phyloP scores from a whole-genome alignment of 2,113 vertebrate genomes.

The Gymnocephalus cernua region DNA sequence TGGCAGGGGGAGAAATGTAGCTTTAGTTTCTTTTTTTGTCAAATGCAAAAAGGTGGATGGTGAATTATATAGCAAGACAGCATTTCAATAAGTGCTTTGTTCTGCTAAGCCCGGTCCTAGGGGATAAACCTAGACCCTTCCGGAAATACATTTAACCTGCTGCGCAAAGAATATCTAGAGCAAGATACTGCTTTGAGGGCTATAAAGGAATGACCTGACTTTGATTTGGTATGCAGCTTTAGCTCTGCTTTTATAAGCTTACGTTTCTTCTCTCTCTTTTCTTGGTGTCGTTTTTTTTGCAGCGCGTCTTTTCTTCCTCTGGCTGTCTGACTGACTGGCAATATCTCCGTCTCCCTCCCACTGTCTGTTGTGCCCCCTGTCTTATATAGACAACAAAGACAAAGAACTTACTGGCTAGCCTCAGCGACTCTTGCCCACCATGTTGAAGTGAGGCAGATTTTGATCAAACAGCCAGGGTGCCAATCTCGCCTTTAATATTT shows the following conservation, averaged over 20 bases:
- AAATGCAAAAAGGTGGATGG: background rate
- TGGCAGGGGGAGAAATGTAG: no score
- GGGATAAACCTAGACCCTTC: slow-evolving; percentile 50
- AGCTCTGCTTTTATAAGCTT: slow-evolving; percentile 18
- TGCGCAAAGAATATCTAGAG: slow-evolving; percentile 47
- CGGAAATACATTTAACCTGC: slow-evolving; percentile 66
- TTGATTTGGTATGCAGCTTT: slow-evolving; percentile 61
- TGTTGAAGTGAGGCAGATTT: slow-evolving; percentile 17
- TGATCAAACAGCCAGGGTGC: slow-evolving; percentile 3
- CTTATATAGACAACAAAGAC: slow-evolving; percentile 20
- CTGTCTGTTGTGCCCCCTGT: slow-evolving; percentile 1
- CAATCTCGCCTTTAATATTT: slow-evolving; percentile 25
- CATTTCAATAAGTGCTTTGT: slow-evolving; percentile 54
- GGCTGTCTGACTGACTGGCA: slow-evolving; percentile 8
- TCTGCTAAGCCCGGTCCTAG: slow-evolving; percentile 44
- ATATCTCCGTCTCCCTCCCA: background rate
- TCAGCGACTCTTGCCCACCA: slow-evolving; percentile 15
- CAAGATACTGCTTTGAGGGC: slow-evolving; percentile 50
- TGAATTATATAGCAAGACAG: background rate
- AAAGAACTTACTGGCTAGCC: background rate
- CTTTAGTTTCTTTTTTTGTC: background rate
- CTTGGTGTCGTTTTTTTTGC: background rate
- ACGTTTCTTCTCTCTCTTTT: slow-evolving; percentile 1
- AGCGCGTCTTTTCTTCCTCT: background rate
- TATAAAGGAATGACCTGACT: slow-evolving; percentile 43